Base-by-base conservation (phyloP, 2,113 vertebrate genomes). In the Pongo abelii region DNA sequence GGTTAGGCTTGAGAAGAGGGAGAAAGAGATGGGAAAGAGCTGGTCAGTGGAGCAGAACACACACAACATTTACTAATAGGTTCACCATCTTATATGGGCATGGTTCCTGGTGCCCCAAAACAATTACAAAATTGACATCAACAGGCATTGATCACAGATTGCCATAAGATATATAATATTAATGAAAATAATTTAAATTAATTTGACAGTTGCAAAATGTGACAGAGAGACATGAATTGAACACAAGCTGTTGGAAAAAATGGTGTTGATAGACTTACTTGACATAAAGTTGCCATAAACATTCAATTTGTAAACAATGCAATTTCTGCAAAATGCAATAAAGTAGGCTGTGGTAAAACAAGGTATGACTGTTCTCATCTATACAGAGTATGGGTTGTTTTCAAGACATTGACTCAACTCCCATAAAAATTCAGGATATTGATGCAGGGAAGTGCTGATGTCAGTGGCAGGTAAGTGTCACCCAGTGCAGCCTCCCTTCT, bases 321-420 rank as follows among this genome's bases (percentile, higher is more conserved):
- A 14, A 6, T 43, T 13, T 75, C 40, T 43, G 6, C 18, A n/a
- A 75, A 75, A 38, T 25, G 13, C 40, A 75, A 43, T 13, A 27
- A 43, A 75, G 40, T 43, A 25, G 1, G 13, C 6, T 43, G 12
- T 12, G 27, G 16, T 8, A 43, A 13, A 75, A 27, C 40, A 20
- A 75, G 40, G 12, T 43, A 1, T n/a, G 72, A 13, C 40, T 75
- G 12, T 61, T 11, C 22, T 59, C 23, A 57, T 55, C 6, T 6
- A 48, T 14, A 1, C 0, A 43, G 40, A 61, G 23, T 10, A 4
- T 8, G 9, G 7, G 17, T 52, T 48, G 57, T 40, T 16, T 1
- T 91, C 8, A 12, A 30, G 43, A 8, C 5, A 9, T 52, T 64
- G 67, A 17, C 38, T 38, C 9, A 40, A 8, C 38, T 70, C 50